Evolutionary conservation across 2,888 invertebrate genomes (phyloP), one percentile per base, ranked within the genome.

Genomic region (Zhuqinia jingwanae): DNA sequence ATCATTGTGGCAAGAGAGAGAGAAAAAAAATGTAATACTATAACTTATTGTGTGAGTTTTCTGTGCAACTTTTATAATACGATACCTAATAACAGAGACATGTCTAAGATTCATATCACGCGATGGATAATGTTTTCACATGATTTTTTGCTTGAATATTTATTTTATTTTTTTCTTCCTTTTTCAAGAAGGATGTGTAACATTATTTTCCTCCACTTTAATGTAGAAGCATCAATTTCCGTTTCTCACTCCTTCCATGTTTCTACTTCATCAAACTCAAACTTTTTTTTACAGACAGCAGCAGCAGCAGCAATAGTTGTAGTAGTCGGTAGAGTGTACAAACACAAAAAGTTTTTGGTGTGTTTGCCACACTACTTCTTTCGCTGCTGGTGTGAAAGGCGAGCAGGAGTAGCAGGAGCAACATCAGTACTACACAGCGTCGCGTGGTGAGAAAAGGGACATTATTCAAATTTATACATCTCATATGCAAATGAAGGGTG

Each of bases 381-480:
- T 11, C 15, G 2, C 76, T 53, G 17, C 17, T 53, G 36, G 8
- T n/a, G 8, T 13, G 45, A n/a, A 25, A 56, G 42, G 63, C 8
- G 73, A 81, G 42, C 22, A 70, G 17, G n/a, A n/a, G n/a, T n/a
- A n/a, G n/a, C n/a, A 6, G 3, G 36, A 36, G 36, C 8, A 36
- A 8, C 36, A 36, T 36, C 36, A 36, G 36, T n/a, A n/a, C n/a
- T n/a, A n/a, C 36, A 36, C 58, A 42, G 53, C 8, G 25, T 60
- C 50, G 30, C 22, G 22, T 36, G 2, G 65, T 56, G 53, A 60
- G 68, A 85, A 70, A 85, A 75, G 56, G 79, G 81, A 80, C 68
- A 81, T 81, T 82, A 82, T 87, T 87, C 81, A 81, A 81, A 82
- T 87, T 86, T 81, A 82, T 82, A 81, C 87, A 81, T 81, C 60